Conservation (phyloP, 2,888 invertebrate genomes). For the Chrysina gloriosa region DNA sequence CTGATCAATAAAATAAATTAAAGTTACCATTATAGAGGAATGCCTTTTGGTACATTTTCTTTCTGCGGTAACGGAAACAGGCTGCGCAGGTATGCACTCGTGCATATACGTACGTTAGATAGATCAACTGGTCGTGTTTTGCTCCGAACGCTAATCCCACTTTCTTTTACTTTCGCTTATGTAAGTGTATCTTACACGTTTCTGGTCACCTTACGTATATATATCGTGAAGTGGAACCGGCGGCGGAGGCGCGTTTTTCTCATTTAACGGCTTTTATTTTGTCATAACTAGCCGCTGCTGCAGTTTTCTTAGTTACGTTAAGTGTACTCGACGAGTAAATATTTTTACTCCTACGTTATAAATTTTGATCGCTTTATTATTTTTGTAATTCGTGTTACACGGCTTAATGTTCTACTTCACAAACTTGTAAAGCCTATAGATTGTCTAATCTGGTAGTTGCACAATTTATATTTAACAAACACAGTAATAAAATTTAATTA, state of each 20-base stretch:
- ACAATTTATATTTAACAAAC: constrained; percentile 9
- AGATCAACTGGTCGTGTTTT: not conserved
- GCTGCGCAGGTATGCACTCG: no score
- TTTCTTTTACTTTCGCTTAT: constrained; percentile 12
- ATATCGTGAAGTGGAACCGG: not conserved
- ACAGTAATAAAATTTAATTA: constrained; percentile 8
- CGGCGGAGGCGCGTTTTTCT: not conserved
- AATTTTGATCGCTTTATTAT: constrained; percentile 21
- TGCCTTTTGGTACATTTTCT: not conserved
- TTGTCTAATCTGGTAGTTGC: not conserved
- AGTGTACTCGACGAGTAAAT: not conserved
- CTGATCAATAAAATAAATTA: not conserved
- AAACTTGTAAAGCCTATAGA: not conserved
- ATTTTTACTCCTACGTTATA: not conserved
- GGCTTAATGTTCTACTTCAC: constrained; percentile 9
- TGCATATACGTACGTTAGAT: not conserved
- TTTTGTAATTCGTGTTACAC: constrained; percentile 9
- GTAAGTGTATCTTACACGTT: not conserved
- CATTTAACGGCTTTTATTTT: constrained; percentile 3
- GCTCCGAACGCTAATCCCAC: constrained; percentile 21
- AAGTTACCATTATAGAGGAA: not conserved
- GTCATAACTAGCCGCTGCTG: not conserved
- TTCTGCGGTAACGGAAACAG: not conserved
- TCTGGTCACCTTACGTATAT: not conserved
- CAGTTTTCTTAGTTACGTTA: constrained; percentile 4